Percentiles rank a stretch among this genome's conserved stretches.
These are phyloP conservation scores for Astyanax mexicanus DNA, from an alignment of 2,797 vertebrate genomes.

Conservation along the genomic window DNA sequence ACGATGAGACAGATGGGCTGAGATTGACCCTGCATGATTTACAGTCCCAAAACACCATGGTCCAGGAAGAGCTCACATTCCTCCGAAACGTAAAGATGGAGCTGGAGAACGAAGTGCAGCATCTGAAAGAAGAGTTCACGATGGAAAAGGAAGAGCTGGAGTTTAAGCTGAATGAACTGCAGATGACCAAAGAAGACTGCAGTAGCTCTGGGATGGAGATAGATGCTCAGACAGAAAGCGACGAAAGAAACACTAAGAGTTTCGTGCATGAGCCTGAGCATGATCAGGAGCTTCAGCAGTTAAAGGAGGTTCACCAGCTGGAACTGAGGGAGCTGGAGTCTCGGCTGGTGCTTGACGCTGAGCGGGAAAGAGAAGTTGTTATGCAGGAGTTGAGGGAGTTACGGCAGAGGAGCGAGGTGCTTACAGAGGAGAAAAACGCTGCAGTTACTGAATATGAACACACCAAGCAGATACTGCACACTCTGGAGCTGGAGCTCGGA, in stretches of 20 bases:
- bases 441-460: conserved; percentile 82
- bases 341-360: conserved; percentile 67
- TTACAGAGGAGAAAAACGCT: conserved; percentile 84
- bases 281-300: conserved; percentile 65
- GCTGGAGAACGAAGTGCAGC: conserved; percentile 88
- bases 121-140: conserved; percentile 87
- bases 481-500: conserved; percentile 83
- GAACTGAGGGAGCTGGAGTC: conserved; percentile 75
- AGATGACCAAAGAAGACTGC: conserved; percentile 86
- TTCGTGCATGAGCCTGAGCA: conserved; percentile 66
- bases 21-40: conserved; percentile 83
- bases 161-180: conserved; percentile 95
- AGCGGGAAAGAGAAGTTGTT: conserved; percentile 73
- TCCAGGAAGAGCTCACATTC: conserved; percentile 92
- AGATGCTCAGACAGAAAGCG: conserved; percentile 69
- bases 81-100: conserved; percentile 90
- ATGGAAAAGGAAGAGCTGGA: conserved; percentile 93
- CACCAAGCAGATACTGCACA: conserved; percentile 83
- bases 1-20: conserved; percentile 77
- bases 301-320: conserved; percentile 71
- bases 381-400: conserved; percentile 78
- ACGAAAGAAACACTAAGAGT: conserved; percentile 55
- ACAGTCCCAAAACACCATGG: conserved; percentile 88
- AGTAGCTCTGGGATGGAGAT: conserved; percentile 74
- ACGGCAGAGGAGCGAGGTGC: conserved; percentile 75